phyloP scores from a whole-genome alignment of 2,113 vertebrate genomes.

The Trogon surrucura region DNA sequence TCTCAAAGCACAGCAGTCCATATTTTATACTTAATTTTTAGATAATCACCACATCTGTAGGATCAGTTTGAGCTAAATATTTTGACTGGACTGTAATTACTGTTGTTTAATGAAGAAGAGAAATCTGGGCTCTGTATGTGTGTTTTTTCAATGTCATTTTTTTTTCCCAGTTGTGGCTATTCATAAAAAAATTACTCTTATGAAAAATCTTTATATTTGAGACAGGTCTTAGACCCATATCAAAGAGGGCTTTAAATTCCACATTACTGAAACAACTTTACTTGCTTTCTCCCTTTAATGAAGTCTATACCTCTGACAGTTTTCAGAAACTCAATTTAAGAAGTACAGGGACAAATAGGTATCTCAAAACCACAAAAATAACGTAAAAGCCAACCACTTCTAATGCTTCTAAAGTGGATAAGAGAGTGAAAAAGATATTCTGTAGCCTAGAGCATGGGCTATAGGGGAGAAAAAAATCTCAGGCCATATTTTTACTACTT shows the following conservation, averaged over 20 bases:
- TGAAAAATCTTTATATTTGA: not conserved
- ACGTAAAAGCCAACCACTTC: not conserved
- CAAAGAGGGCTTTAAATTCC: not conserved
- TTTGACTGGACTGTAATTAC: not conserved
- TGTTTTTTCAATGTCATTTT: not conserved
- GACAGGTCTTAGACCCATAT: not conserved
- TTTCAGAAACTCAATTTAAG: not conserved
- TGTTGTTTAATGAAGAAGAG: not conserved
- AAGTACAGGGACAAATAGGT: not conserved
- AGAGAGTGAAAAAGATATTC: not conserved
- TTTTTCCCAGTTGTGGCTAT: not conserved
- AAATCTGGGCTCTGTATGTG: not conserved
- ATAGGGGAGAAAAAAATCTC: not conserved
- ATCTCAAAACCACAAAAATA: not conserved
- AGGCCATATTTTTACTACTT: not conserved
- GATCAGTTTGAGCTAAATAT: not conserved
- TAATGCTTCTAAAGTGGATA: not conserved
- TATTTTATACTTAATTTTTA: not conserved
- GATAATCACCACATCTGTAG: not conserved
- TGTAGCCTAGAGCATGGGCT: not conserved
- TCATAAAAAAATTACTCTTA: not conserved
- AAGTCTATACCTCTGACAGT: not conserved
- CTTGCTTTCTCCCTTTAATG: not conserved
- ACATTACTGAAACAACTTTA: not conserved
- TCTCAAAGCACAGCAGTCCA: not conserved